Evolutionary conservation across 1,140 invertebrate species (phyloP).

Genomic region (Paraescarpia echinospica): DNA sequence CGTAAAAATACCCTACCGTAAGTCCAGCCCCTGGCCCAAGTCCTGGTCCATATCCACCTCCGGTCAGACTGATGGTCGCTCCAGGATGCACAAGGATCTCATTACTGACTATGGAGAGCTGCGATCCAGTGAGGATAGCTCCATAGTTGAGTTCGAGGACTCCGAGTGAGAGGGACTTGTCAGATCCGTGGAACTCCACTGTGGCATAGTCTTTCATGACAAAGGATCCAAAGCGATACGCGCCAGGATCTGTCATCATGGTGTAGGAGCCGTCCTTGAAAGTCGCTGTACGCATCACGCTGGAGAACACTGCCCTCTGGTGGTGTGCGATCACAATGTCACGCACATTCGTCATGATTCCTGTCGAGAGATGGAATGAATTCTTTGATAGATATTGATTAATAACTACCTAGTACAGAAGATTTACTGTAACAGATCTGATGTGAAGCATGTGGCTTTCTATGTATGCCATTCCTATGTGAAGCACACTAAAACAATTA

Average conservation of each 20-base stretch:
- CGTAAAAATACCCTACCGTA: constrained; percentile 12
- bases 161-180: constrained; percentile 34
- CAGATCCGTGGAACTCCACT: constrained; percentile 25
- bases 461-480: no score
- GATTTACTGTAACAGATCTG: no score
- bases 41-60: constrained; percentile 35
- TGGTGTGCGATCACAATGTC: constrained; percentile 40
- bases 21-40: constrained; percentile 40
- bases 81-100: constrained; percentile 41
- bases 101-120: constrained; percentile 38
- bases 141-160: constrained; percentile 42
- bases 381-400: neutral
- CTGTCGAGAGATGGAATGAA: constrained; percentile 29
- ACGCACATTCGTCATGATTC: constrained; percentile 42
- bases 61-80: constrained; percentile 36
- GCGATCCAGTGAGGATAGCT: constrained; percentile 35
- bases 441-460: no score
- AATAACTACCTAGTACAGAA: no score
- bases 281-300: constrained; percentile 37
- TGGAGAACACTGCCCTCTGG: constrained; percentile 40
- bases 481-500: no score
- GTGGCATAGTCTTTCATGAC: constrained; percentile 41
- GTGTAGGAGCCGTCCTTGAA: constrained; percentile 36
- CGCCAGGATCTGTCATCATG: constrained; percentile 34
- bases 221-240: constrained; percentile 42